Evolutionary conservation across 2,113 vertebrate species (phyloP).

Genomic region (Bambusicola thoracicus): DNA sequence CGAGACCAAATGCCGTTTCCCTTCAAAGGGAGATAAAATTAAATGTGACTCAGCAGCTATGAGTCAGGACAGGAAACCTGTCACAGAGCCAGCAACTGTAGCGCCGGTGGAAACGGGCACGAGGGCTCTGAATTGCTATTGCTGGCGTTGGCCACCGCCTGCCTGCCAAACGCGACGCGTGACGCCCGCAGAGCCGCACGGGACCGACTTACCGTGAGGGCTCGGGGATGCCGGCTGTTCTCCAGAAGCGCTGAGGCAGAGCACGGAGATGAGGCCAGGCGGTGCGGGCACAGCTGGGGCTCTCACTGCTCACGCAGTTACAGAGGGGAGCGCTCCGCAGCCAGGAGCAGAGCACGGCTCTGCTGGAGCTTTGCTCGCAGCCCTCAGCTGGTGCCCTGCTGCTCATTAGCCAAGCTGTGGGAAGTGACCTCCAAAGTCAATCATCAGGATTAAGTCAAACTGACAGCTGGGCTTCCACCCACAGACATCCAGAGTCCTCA

Average conservation of each 20-base stretch:
- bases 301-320: not conserved
- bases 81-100: not conserved
- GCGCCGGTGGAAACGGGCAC: not conserved
- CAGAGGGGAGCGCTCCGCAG: not conserved
- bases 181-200: not conserved
- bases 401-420: not conserved
- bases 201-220: not conserved
- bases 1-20: conserved; percentile 30
- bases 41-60: conserved; percentile 54
- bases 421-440: not conserved
- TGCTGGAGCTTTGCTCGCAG: not conserved
- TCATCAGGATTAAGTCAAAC: not conserved
- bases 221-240: conserved; percentile 32
- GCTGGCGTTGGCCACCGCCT: rapidly evolving
- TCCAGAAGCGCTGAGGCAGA: conserved; percentile 16
- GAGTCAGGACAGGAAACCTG: conserved; percentile 62
- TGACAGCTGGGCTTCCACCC: not conserved
- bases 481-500: not conserved
- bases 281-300: not conserved
- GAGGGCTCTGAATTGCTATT: not conserved
- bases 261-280: not conserved
- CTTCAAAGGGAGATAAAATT: conserved; percentile 34
- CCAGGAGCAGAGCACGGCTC: not conserved
- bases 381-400: not conserved
- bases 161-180: not conserved